Evolutionary conservation across 2,113 vertebrate genomes (phyloP), one percentile per base, ranked within the genome.

Genomic region (Muscicapa adusta): DNA sequence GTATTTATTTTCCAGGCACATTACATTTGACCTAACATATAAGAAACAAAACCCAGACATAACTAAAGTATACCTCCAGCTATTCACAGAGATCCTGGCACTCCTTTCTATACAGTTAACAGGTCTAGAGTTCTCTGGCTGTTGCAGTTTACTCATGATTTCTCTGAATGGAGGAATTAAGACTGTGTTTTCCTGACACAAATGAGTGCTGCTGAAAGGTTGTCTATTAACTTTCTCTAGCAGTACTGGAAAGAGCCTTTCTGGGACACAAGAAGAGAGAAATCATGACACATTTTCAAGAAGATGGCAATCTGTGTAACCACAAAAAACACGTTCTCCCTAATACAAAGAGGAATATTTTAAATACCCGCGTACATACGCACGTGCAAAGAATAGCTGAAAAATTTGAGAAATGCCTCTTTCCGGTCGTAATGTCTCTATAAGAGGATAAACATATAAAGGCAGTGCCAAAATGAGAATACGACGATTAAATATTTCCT

Each of bases 11-110:
- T 86, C 95, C 68, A 94, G 60, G 84, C 91, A 31, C 2, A 1
- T 95, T 97, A 88, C 84, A 93, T 85, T 97, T 95, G 45, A 92
- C 61, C 91, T 95, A 96, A 63, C 51, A 33, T 48, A 74, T 18
- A 74, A 97, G 70, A 70, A 98, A 88, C 19, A 95, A 51, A 43
- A 91, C 70, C 36, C 94, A 98, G 14, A 97, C 75, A 61, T 96
- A 97, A 68, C 84, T 9, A 4, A 97, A 97, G 28, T 63, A 33
- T 10, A 51, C 33, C 14, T 95, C 89, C 42, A 96, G 48, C 51
- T 94, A 94, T 63, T 96, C 88, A 42, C 89, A 66, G 34, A 97
- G 60, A 63, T 93, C 84, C 62, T 95, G 62, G 23, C 38, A 34
- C 47, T 97, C 42, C 0, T 94, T 91, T n/a, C 66, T 74, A 50